Evolutionary conservation across 2,797 vertebrate genomes (phyloP), one percentile per base, ranked within the genome.

Genomic region (Monodelphis domestica): DNA sequence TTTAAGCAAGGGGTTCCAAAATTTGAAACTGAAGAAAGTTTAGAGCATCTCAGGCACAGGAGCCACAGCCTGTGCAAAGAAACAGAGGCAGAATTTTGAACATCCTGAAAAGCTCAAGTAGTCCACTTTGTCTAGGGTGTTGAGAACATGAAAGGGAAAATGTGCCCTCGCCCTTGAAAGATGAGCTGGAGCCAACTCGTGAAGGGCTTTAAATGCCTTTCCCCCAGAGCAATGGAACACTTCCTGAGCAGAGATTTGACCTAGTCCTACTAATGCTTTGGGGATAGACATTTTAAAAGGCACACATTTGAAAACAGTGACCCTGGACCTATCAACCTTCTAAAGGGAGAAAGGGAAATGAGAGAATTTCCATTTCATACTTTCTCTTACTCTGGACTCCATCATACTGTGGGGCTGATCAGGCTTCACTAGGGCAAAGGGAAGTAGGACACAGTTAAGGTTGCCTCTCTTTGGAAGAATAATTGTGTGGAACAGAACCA

Each of bases 291-390:
- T 78, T 78, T 24, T 78, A 33, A 78, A 78, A 78, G 15, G 78
- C 15, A 78, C 38, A 24, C 17, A 78, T 78, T 45, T 38, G n/a
- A 45, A 78, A 78, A 78, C n/a, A 78, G 21, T 78, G 38, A 38
- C 63, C 6, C 3, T 78, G n/a, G n/a, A 10, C 0, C 70, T 24
- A 45, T 45, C 38, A 52, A n/a, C 53, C 17, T 17, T 12, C 89
- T 10, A 29, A 53, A 50, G 14, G 9, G 26, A 10, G 3, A 17
- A 12, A 3, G 2, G 1, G 24, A 14, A 53, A 51, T 0, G 10
- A 53, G n/a, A 70, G 30, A 12, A 28, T 0, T 1, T 7, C 2
- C 30, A 0, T 12, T 0, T 38, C 11, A 33, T 0, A 4, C 5
- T 11, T 21, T 70, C 30, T 2, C 53, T 30, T 84, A 53, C 87